Percentiles rank a stretch among this genome's conserved stretches.
These are phyloP conservation scores for Megaceryle torquata DNA, from an alignment of 2,113 vertebrate genomes.

Conservation along the genomic window DNA sequence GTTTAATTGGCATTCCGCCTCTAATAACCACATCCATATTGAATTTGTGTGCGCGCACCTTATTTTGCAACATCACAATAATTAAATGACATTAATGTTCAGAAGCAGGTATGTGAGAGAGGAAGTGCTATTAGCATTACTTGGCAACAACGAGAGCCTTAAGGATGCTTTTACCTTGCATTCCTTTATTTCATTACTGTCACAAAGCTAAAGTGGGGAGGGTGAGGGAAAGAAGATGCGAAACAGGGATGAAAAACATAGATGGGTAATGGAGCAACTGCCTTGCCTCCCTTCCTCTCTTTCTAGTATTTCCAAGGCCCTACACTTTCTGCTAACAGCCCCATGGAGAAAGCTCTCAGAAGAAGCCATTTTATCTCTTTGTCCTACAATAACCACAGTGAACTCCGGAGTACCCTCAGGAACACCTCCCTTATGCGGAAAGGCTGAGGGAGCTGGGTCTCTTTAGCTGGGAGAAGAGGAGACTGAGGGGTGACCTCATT, in stretches of 20 bases:
- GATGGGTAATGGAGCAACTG: background rate
- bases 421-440: too few relatives aligned
- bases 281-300: background rate
- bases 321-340: background rate
- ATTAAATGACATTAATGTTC: slow-evolving; percentile 4
- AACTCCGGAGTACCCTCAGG: background rate
- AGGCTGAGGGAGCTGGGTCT: too few relatives aligned
- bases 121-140: background rate
- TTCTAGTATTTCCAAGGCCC: background rate
- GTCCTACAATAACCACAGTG: background rate
- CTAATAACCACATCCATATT: slow-evolving; percentile 7
- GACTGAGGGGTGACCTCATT: too few relatives aligned
- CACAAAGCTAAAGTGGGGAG: background rate
- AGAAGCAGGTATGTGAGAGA: background rate
- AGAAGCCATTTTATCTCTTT: background rate
- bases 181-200: background rate
- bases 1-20: background rate
- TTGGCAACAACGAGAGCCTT: background rate
- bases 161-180: slow-evolving; percentile 6
- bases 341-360: background rate
- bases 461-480: too few relatives aligned
- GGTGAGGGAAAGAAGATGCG: background rate
- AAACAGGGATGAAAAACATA: background rate
- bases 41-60: slow-evolving; percentile 16
- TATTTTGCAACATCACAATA: slow-evolving; percentile 7